These are phyloP conservation scores for Flabesymbios commensalis DNA, from an alignment of 2,888 invertebrate genomes.

Conservation along the genomic window DNA sequence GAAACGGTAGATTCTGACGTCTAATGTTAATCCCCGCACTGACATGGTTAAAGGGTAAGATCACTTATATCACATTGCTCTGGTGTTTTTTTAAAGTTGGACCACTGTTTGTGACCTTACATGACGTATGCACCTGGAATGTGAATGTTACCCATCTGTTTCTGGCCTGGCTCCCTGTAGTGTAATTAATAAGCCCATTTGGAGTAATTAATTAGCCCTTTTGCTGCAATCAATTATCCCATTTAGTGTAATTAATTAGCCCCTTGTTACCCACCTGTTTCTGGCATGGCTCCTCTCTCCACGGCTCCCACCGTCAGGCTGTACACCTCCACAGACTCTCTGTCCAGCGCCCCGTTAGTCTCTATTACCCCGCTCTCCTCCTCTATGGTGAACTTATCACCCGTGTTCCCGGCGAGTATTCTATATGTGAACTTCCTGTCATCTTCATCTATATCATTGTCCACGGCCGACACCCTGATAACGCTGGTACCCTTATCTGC, in stretches of 20 bases:
- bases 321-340: constrained; percentile 44
- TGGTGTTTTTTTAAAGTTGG: no score
- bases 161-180: no score
- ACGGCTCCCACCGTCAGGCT: constrained; percentile 48
- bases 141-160: no score
- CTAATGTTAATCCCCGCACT: no score
- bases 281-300: not conserved
- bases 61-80: no score
- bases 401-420: constrained; percentile 43
- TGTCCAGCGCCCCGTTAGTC: constrained; percentile 42
- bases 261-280: not conserved
- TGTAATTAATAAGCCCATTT: no score
- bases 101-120: no score
- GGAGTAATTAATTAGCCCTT: no score
- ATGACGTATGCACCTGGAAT: no score
- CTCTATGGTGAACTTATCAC: constrained; percentile 38
- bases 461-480: constrained; percentile 79
- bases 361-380: constrained; percentile 41
- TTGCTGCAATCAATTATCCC: no score
- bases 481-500: constrained; percentile 82
- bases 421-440: constrained; percentile 44
- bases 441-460: constrained; percentile 45
- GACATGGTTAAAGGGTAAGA: no score
- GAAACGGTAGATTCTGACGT: no score
- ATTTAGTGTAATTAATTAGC: not conserved